Evolutionary conservation across 2,797 vertebrate genomes (phyloP).

Genomic region (Otus scops): DNA sequence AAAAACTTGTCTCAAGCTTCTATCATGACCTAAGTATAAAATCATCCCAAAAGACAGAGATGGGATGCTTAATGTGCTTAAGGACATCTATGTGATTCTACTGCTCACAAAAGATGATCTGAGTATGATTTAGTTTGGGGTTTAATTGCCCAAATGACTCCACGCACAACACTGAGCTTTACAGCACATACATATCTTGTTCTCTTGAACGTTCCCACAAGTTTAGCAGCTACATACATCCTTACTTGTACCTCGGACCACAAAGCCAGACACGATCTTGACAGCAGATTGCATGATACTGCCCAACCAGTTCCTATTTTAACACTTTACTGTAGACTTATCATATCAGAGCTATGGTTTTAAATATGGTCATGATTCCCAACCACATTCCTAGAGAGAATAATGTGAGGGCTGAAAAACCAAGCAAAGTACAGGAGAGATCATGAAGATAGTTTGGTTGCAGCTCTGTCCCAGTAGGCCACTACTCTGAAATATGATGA

Average conservation of each 20-base stretch:
- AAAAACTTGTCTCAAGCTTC: background rate
- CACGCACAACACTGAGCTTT: background rate
- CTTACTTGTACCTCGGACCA: background rate
- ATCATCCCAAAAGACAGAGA: background rate
- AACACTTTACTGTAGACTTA: background rate
- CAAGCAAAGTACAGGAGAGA: background rate
- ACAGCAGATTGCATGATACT: background rate
- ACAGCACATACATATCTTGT: accelerated
- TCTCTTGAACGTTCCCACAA: background rate
- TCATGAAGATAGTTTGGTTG: background rate
- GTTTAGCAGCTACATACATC: background rate
- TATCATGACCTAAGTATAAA: background rate
- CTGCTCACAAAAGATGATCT: background rate
- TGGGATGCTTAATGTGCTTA: background rate
- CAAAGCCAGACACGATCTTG: background rate
- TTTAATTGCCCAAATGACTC: background rate
- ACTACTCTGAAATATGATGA: background rate
- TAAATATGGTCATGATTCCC: background rate
- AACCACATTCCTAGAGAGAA: background rate
- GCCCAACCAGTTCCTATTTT: background rate
- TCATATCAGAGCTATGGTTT: background rate
- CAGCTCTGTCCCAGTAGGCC: background rate
- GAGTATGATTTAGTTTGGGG: background rate
- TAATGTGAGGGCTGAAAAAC: background rate
- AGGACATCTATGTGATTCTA: background rate